Percentiles rank a stretch among this genome's conserved stretches.
Evolutionary conservation across 2,113 vertebrate genomes (phyloP).

Genomic region (Festucalex cinctus): DNA sequence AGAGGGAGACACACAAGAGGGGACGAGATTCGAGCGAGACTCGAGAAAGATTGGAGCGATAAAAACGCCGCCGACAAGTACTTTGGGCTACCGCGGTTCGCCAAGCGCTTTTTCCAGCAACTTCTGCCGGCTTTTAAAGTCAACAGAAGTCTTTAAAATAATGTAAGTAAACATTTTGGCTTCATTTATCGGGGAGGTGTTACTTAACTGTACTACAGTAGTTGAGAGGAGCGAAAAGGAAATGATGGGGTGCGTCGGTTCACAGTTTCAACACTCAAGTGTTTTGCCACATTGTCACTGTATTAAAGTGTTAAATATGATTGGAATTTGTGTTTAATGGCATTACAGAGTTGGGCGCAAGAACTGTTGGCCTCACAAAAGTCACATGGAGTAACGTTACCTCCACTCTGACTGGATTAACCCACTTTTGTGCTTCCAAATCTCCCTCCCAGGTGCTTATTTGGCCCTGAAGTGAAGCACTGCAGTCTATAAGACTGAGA

Average conservation of each 20-base stretch:
- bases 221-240: conserved; percentile 28
- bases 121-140: conserved; percentile 32
- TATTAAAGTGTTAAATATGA: conserved; percentile 5
- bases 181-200: background rate
- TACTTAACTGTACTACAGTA: conserved; percentile 4
- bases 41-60: conserved; percentile 17
- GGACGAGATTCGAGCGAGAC: conserved; percentile 27
- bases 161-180: conserved; percentile 32
- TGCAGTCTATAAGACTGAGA: background rate
- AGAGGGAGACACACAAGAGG: conserved; percentile 7
- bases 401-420: conserved; percentile 4
- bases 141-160: conserved; percentile 6
- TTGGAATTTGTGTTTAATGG: conserved; percentile 9
- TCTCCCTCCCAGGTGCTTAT: conserved; percentile 6
- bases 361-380: conserved; percentile 14
- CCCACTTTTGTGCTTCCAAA: conserved; percentile 1
- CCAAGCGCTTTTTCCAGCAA: conserved; percentile 1
- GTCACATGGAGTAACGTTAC: conserved; percentile 49
- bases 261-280: background rate
- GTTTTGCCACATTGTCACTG: too few relatives aligned
- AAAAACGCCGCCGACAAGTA: conserved; percentile 24
- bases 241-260: conserved; percentile 30
- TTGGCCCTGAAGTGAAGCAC: background rate
- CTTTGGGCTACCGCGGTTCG: conserved; percentile 20
- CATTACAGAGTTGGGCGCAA: conserved; percentile 13